A percentile compares a stretch with the other conserved stretches of the same genome.
These are phyloP conservation scores for Montipora sp. DNA, from an alignment of 64 coral and sea anemone genomes.

Conservation along the genomic window DNA sequence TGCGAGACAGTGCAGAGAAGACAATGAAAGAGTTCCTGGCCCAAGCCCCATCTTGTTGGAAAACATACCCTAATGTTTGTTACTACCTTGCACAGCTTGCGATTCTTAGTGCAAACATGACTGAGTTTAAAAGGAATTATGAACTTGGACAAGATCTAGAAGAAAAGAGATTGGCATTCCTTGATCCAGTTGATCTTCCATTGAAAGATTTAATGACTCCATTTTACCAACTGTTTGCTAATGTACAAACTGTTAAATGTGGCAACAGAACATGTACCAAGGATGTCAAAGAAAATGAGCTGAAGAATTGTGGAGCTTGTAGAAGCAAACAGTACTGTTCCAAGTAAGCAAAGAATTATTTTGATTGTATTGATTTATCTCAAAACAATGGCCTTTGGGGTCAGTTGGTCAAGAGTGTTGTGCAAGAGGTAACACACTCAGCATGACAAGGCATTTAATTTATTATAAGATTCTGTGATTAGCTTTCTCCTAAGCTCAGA, in stretches of 20 bases:
- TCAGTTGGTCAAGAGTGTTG: too few species aligned
- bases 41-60: conserved; percentile 76
- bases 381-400: neutral
- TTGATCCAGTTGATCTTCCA: conserved; percentile 36
- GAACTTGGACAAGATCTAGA: conserved; percentile 77
- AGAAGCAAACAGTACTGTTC: conserved; percentile 62
- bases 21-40: conserved; percentile 60
- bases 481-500: too few species aligned
- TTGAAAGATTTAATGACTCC: conserved; percentile 38
- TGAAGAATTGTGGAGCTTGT: conserved; percentile 27
- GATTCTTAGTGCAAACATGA: neutral
- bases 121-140: conserved; percentile 37
- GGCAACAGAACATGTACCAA: conserved; percentile 58
- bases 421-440: too few species aligned
- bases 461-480: too few species aligned
- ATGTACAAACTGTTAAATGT: conserved; percentile 22
- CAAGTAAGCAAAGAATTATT: conserved; percentile 43
- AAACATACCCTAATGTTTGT: conserved; percentile 76
- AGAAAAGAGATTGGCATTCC: conserved; percentile 73
- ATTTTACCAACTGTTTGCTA: neutral
- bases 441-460: too few species aligned
- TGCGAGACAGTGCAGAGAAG: conserved; percentile 10
- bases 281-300: neutral
- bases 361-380: neutral
- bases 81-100: conserved; percentile 74